A percentile compares a stretch with the other conserved stretches of the same genome.
phyloP scores from a whole-genome alignment of 1,140 invertebrate species.

The Metaphire vulgaris region DNA sequence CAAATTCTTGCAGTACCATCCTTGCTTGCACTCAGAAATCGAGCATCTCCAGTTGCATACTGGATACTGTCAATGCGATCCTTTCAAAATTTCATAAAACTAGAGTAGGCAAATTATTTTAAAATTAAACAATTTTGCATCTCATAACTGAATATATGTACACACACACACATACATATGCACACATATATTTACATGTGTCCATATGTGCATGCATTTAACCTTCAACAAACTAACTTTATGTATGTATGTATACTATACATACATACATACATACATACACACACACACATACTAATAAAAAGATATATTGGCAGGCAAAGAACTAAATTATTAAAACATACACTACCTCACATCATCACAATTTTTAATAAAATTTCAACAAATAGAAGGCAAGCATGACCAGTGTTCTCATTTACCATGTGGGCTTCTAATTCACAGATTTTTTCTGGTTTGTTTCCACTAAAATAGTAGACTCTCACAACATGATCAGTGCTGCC shows the following conservation, averaged over 20 bases:
- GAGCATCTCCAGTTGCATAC: slow-evolving; percentile 71
- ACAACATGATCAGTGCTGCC: slow-evolving; percentile 91
- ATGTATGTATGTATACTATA: slow-evolving; percentile 15
- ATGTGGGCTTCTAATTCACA: slow-evolving; percentile 80
- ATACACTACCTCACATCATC: no score
- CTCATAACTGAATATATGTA: not conserved
- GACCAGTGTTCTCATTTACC: no score
- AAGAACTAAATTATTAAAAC: no score
- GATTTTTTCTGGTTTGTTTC: slow-evolving; percentile 66
- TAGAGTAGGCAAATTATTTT: not conserved
- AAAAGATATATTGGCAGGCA: no score
- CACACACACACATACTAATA: no score
- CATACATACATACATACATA: no score
- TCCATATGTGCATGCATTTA: not conserved
- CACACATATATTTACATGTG: not conserved
- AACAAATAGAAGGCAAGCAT: no score
- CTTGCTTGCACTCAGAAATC: slow-evolving; percentile 89
- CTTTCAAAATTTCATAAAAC: slow-evolving; percentile 37
- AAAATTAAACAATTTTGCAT: not conserved
- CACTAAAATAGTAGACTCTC: slow-evolving; percentile 75
- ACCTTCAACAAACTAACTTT: not conserved
- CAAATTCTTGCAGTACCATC: slow-evolving; percentile 93
- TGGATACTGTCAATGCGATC: slow-evolving; percentile 94
- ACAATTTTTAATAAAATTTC: no score
- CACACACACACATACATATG: not conserved